These are phyloP conservation scores for Phylloscopus trochiloides DNA, from an alignment of 2,113 vertebrate genomes.

Conservation along the genomic window DNA sequence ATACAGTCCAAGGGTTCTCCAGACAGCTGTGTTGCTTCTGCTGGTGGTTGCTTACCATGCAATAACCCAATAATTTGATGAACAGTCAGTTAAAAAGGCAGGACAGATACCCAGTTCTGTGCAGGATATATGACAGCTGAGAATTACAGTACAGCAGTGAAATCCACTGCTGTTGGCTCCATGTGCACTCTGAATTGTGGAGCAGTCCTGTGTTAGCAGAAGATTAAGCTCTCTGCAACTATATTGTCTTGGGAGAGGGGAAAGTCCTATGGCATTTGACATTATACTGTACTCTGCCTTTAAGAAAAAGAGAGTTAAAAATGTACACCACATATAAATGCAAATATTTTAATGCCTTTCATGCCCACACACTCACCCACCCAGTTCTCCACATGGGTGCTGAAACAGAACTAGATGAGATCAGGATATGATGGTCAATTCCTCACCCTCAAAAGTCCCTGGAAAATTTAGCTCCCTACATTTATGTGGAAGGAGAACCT, in stretches of 20 bases:
- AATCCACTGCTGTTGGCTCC: neutral
- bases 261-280: neutral
- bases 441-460: neutral
- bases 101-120: neutral
- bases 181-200: rapidly evolving
- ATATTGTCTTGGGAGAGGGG: no score
- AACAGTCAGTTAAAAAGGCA: neutral
- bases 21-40: neutral
- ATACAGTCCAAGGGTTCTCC: neutral
- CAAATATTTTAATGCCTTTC: neutral
- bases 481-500: neutral
- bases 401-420: neutral
- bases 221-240: neutral
- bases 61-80: neutral
- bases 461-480: neutral
- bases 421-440: neutral
- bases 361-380: no score
- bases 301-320: neutral
- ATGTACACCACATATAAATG: neutral
- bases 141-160: neutral
- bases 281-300: neutral
- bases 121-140: neutral
- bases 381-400: neutral
- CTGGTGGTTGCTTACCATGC: neutral
- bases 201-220: neutral